Evolutionary conservation across 2,888 invertebrate species (phyloP).

Genomic region (Parnassius orleans): DNA sequence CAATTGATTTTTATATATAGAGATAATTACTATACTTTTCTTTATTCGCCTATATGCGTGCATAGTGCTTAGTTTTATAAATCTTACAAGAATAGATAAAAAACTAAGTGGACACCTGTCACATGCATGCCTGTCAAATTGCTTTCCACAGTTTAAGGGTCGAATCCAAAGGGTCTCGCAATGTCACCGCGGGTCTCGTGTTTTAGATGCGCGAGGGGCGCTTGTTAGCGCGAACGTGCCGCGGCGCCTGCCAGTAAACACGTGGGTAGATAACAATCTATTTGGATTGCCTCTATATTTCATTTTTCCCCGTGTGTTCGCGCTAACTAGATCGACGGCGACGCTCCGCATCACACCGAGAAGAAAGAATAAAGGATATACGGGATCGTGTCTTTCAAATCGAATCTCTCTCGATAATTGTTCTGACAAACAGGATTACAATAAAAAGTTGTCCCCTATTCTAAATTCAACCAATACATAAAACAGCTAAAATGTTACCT

Average conservation of each 20-base stretch:
- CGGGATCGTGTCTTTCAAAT: conserved; percentile 60
- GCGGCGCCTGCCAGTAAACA: conserved; percentile 74
- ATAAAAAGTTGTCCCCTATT: no score
- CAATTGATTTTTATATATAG: no score
- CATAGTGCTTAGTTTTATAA: conserved; percentile 1
- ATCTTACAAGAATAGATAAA: conserved; percentile 36
- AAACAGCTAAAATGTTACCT: no score
- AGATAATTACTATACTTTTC: no score
- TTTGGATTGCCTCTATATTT: conserved; percentile 81
- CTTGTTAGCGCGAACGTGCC: conserved; percentile 79
- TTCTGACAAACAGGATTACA: conserved; percentile 27
- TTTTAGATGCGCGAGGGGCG: conserved; percentile 56
- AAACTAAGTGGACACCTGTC: conserved; percentile 64
- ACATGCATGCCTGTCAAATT: conserved; percentile 63
- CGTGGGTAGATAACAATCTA: conserved; percentile 81
- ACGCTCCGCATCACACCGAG: conserved; percentile 56
- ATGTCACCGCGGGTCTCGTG: conserved; percentile 52
- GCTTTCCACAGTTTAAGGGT: conserved; percentile 32
- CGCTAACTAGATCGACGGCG: conserved; percentile 77
- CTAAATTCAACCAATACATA: no score
- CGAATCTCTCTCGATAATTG: conserved; percentile 46
- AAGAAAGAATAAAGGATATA: conserved; percentile 63
- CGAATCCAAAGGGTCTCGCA: conserved; percentile 57
- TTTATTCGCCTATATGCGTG: no score
- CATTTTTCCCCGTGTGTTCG: conserved; percentile 74